Base-by-base conservation (phyloP, 92 coral and sea anemone species). In the Palythoa caribaeorum region DNA sequence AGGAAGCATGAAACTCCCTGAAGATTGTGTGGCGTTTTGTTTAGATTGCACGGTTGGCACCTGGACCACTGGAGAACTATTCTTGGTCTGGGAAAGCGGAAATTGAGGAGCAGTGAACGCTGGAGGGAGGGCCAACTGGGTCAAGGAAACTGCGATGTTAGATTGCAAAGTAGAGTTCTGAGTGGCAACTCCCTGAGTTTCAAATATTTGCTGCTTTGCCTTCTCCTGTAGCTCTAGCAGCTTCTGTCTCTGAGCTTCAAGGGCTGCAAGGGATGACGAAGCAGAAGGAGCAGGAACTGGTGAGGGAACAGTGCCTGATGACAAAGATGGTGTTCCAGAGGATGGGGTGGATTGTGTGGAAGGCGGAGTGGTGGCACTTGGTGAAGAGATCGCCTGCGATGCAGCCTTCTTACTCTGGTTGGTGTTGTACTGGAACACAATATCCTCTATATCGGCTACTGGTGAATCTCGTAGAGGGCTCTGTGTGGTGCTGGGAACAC, bases 361-460 rank as follows among this genome's bases (percentile, higher is more conserved):
- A 19, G 88, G 70, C 60, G 91, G 93, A 11, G 88, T 76, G 16
- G 98, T 70, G 12, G 92, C 89, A 38, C 84, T 70, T 6, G 90
- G 84, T 9, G 89, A 71, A 1, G 95, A 91, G 62, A 79, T 85
- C 8, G 80, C 78, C 57, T 81, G 93, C 7, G 85, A 75, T 21
- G 79, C 71, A 7, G 92, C 68, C 14, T 90, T 91, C 88, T 96
- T 96, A 86, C 89, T 92, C 79, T 94, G 97, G 50, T 88, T 57
- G 80, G 92, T 93, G 66, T 95, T 85, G 79, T 90, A 96, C 71
- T 96, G 98, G 73, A 97, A 97, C 28, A 97, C 99, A 12, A 97
- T 97, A 84, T 97, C 99, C 55, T 97, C 99, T 15, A 97, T 94
- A 47, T 96, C 99, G 11, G 94, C 96, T 37, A 94, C 94, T 1